Evolutionary conservation across 1,140 invertebrate species (phyloP).

Genomic region (Hycleus phaleratus): DNA sequence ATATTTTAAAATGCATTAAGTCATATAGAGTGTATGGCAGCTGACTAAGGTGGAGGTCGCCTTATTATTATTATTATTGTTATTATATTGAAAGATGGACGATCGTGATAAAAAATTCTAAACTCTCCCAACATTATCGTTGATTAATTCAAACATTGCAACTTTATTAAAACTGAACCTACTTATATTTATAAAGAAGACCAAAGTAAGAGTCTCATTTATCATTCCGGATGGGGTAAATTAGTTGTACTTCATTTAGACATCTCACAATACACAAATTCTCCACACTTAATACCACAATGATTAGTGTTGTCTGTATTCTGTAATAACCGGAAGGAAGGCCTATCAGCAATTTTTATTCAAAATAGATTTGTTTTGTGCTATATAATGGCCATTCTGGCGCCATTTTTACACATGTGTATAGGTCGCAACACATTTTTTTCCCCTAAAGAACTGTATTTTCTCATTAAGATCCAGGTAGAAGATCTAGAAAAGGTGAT

Average conservation of each 20-base stretch:
- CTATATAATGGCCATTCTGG: too few species aligned
- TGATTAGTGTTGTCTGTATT: not conserved
- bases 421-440: too few species aligned
- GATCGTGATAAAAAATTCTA: constrained; percentile 3
- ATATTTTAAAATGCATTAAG: constrained; percentile 26
- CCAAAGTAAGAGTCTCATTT: not conserved
- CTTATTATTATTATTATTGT: not conserved
- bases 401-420: too few species aligned
- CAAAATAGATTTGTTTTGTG: too few species aligned
- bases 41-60: constrained; percentile 12
- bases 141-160: not conserved
- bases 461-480: too few species aligned
- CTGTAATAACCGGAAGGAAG: constrained; percentile 5
- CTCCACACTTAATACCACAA: constrained; percentile 2
- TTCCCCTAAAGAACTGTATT: too few species aligned
- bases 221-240: constrained; percentile 2
- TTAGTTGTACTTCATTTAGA: constrained; percentile 1
- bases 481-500: too few species aligned
- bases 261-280: constrained; percentile 10
- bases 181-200: not conserved
- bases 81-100: constrained; percentile 15
- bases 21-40: constrained; percentile 14
- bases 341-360: not conserved
- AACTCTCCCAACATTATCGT: not conserved
- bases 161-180: not conserved